Evolutionary conservation across 2,797 vertebrate genomes (phyloP).

Genomic region (Notolabrus celidotus): DNA sequence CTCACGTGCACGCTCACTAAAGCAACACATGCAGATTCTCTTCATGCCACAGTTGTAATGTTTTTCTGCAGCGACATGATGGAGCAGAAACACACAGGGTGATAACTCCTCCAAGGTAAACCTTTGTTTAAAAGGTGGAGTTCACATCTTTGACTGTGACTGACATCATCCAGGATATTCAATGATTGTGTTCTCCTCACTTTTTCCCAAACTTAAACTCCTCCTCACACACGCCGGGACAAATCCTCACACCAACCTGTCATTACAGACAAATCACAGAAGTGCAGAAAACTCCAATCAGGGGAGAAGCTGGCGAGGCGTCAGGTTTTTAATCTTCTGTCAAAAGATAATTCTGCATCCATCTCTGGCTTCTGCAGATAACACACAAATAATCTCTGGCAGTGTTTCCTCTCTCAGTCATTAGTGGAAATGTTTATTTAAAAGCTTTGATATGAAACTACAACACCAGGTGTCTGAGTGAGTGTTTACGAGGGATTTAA

Average conservation of each 20-base stretch:
- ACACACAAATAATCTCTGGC: neutral
- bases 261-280: conserved; percentile 43
- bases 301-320: conserved; percentile 30
- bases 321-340: conserved; percentile 30
- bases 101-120: no score
- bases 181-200: conserved; percentile 1
- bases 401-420: neutral
- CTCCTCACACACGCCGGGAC: conserved; percentile 7
- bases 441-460: neutral
- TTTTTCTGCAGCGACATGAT: no score
- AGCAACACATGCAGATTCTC: no score
- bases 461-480: neutral
- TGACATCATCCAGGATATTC: neutral
- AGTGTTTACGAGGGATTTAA: conserved; percentile 24
- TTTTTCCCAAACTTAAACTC: conserved; percentile 7
- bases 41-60: no score
- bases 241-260: conserved; percentile 42
- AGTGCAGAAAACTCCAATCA: conserved; percentile 51
- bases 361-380: neutral
- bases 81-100: no score
- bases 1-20: no score
- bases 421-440: neutral
- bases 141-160: conserved; percentile 4
- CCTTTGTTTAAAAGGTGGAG: no score
- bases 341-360: conserved; percentile 14